Evolutionary conservation across 2,888 invertebrate genomes (phyloP).

Genomic region (Unio pictorum): DNA sequence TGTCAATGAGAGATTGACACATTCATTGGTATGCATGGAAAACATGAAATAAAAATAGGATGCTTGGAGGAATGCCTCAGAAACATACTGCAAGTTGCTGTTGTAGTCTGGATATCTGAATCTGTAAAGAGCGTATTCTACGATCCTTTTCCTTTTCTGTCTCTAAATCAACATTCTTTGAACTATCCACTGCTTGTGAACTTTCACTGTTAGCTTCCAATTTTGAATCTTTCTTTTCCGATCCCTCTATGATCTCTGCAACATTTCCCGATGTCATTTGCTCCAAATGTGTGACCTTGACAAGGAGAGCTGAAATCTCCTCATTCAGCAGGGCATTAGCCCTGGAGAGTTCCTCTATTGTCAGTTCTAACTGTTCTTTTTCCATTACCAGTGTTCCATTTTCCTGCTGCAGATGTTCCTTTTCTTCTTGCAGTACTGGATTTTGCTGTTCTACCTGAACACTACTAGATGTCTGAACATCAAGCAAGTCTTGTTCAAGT

Average conservation of each 20-base stretch:
- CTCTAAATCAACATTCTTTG: slow-evolving; percentile 1
- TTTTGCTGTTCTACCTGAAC: slow-evolving; percentile 42
- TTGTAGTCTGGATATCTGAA: slow-evolving; percentile 51
- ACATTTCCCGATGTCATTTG: no score
- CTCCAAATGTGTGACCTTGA: no score
- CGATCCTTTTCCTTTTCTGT: slow-evolving; percentile 42
- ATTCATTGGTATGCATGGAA: no score
- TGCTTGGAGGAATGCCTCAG: slow-evolving; percentile 5
- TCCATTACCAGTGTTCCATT: slow-evolving; percentile 45
- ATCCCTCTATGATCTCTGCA: not conserved
- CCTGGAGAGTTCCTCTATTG: slow-evolving; percentile 49
- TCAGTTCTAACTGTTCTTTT: slow-evolving; percentile 55
- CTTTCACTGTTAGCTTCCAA: slow-evolving; percentile 2
- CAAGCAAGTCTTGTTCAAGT: slow-evolving; percentile 52
- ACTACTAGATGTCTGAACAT: slow-evolving; percentile 36
- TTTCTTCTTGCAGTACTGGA: slow-evolving; percentile 34
- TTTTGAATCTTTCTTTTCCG: not conserved
- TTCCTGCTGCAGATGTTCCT: slow-evolving; percentile 44
- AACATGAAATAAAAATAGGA: no score
- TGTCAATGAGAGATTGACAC: no score
- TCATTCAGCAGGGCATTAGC: slow-evolving; percentile 52
- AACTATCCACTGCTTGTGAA: no score
- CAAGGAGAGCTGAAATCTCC: slow-evolving; percentile 16
- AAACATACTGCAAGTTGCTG: slow-evolving; percentile 59
- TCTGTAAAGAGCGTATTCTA: slow-evolving; percentile 50